Conservation (phyloP, 2,888 invertebrate genomes). For the Itoplectis maculator region DNA sequence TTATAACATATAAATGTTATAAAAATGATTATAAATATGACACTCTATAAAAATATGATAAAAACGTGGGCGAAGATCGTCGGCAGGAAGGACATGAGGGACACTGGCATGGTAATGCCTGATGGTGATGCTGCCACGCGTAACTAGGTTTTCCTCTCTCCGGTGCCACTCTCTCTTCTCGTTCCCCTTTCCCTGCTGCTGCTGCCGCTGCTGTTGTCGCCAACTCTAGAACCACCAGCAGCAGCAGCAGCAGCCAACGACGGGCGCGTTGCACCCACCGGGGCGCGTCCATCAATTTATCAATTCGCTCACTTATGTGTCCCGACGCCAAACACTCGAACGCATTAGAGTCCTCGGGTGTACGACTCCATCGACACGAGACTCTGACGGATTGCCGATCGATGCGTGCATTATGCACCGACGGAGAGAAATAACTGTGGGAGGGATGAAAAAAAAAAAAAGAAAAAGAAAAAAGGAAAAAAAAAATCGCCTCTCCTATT, state of each 20-base stretch:
- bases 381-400: conserved; percentile 48
- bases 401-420: conserved; percentile 34
- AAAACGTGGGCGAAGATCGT: conserved; percentile 12
- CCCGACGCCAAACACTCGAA: conserved; percentile 71
- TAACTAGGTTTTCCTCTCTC: conserved; percentile 68
- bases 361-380: conserved; percentile 24
- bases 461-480: neutral
- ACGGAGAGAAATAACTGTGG: conserved; percentile 13
- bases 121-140: conserved; percentile 59
- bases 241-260: conserved; percentile 12
- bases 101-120: conserved; percentile 63
- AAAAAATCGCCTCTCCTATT: conserved; percentile 34
- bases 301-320: conserved; percentile 70
- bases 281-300: conserved; percentile 72
- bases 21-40: neutral
- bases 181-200: conserved; percentile 48
- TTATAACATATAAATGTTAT: no score
- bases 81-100: conserved; percentile 66
- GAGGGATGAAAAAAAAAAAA: neutral
- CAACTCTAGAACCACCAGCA: conserved; percentile 42
- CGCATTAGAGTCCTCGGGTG: conserved; percentile 64
- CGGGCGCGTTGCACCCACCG: conserved; percentile 61
- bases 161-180: conserved; percentile 35
- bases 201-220: conserved; percentile 41
- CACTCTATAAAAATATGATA: neutral